Conservation (phyloP, 2,888 invertebrate genomes). For the Zootermopsis nevadensis region DNA sequence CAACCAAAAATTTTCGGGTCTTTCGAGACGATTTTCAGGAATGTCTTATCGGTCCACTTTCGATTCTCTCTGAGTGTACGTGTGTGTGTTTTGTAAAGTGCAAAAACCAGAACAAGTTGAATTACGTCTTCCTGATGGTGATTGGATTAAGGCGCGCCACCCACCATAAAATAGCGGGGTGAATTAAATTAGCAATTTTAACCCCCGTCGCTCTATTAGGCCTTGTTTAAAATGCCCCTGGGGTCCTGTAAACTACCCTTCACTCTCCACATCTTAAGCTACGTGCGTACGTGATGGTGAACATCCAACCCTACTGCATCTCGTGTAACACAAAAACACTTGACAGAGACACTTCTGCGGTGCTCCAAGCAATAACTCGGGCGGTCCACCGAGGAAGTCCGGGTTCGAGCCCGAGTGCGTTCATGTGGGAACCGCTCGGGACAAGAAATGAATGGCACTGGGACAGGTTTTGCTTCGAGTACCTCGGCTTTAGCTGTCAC, state of each 20-base stretch:
- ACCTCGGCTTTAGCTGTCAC: too few species aligned
- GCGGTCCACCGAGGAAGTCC: too few species aligned
- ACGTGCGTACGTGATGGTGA: not conserved
- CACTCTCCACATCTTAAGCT: not conserved
- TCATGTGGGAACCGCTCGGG: too few species aligned
- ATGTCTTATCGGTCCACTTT: not conserved
- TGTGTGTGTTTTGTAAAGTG: not conserved
- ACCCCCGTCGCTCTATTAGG: constrained; percentile 8
- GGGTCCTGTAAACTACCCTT: not conserved
- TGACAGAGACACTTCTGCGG: too few species aligned
- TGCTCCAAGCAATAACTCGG: too few species aligned
- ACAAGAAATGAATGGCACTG: too few species aligned
- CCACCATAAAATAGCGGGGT: constrained; percentile 30
- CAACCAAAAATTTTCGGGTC: too few species aligned
- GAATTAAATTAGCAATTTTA: constrained; percentile 36
- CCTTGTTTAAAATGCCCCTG: constrained; percentile 22
- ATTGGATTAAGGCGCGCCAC: constrained; percentile 17
- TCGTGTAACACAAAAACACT: too few species aligned
- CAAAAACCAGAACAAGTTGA: constrained; percentile 17
- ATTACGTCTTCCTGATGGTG: constrained; percentile 14
- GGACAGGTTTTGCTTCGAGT: too few species aligned
- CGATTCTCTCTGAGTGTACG: not conserved
- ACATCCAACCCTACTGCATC: not conserved
- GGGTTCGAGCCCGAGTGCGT: too few species aligned
- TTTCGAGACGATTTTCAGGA: too few species aligned